Evolutionary conservation across 2,113 vertebrate species (phyloP), one percentile per base, ranked within the genome.

Genomic region (Psilopogon haemacephalus): DNA sequence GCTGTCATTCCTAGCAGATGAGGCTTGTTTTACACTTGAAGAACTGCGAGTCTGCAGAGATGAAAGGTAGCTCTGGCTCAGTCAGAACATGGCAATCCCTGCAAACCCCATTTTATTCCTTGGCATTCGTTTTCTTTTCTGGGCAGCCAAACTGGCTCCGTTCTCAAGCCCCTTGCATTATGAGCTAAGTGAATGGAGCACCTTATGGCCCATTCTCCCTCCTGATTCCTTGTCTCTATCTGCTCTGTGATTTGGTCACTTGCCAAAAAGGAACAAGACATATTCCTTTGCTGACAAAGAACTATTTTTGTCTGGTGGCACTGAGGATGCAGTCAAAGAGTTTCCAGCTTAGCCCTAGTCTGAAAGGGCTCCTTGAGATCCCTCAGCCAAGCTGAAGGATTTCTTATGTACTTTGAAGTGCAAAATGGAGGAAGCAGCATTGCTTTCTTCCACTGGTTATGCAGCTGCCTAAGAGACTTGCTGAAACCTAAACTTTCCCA

Each of bases 311-410:
- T 54, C 62, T 59, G 72, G 64, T 93, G 68, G 68, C 86, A 63
- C 28, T 65, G 37, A 62, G 63, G 73, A 58, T 42, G 42, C 64
- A 92, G 88, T 59, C 9, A 2, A 84, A 85, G 64, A 59, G 48
- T 14, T 76, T 89, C 81, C 79, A 77, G 69, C n/a, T 75, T 90
- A 73, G 90, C 40, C 28, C 38, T 72, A 30, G 68, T 60, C 84
- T 95, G 89, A 95, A 94, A 86, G 59, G n/a, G 15, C 32, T 94
- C 33, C 50, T 91, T 88, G 75, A 84, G 63, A 32, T 59, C 95
- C 64, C 87, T 50, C 44, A 32, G n/a, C 63, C 87, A 4, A 7
- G 21, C 10, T 10, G 4, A 58, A 44, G 28, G 46, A 52, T 87
- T 94, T 94, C 59, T 82, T 79, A 68, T 67, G 27, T 8, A 26